Evolutionary conservation across 2,113 vertebrate genomes (phyloP), one percentile per base, ranked within the genome.

Genomic region (Phainopepla nitens): DNA sequence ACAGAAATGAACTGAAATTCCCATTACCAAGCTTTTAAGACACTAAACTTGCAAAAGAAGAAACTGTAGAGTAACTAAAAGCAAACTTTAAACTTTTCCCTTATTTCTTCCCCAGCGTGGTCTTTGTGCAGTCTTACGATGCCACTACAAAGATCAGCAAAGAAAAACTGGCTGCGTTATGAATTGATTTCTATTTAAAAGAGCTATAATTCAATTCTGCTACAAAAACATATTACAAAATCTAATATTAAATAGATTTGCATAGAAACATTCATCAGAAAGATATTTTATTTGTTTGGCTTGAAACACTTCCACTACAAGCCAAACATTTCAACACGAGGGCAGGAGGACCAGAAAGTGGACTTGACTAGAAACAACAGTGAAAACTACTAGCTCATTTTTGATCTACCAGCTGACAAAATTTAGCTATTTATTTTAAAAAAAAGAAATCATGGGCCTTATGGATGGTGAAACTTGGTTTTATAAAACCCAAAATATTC

Each of bases 241-340:
- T 90, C 82, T 71, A 95, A 64, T 93, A 92, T 75, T 89, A 87
- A 97, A 92, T 90, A 79, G 69, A 94, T 94, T 93, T 95, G 93
- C 94, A 96, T 96, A 95, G 92, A 81, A 95, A 96, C 86, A 96
- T 96, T 96, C n/a, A 96, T 87, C 92, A 94, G 93, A 95, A 96
- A 94, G 92, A 86, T 94, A 91, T 96, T 96, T 96, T 97, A 94
- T 95, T 96, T 95, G 92, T 96, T 97, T 94, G 94, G 93, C 92
- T 94, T 95, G 93, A 96, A 96, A 96, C 89, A 69, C 77, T 97
- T 97, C 96, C 94, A 95, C 93, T 95, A 82, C 79, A 95, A 97
- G 95, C 94, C 96, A 95, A 95, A 93, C 58, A 82, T 96, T 96
- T 94, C 93, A 92, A 92, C 93, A 92, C 76, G 27, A 64, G 36